These are phyloP conservation scores for Cylas formicarius DNA, from an alignment of 1,140 invertebrate genomes.

Conservation along the genomic window DNA sequence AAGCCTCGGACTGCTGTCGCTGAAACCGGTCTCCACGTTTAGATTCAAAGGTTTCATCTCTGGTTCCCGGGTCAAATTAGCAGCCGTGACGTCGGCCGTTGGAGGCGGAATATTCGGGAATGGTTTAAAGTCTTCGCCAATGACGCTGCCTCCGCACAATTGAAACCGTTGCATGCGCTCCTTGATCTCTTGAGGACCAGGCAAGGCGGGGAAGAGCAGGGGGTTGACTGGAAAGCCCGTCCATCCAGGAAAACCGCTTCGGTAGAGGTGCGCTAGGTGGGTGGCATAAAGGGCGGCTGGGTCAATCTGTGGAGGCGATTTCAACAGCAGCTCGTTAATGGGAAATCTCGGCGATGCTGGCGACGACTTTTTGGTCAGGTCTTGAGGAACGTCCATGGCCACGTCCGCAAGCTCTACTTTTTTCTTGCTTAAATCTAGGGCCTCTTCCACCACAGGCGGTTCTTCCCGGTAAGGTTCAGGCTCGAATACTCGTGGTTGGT, in stretches of 20 bases:
- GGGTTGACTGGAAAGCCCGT: slow-evolving; percentile 46
- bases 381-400: slow-evolving; percentile 42
- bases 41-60: slow-evolving; percentile 34
- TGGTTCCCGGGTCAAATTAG: no score
- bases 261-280: slow-evolving; percentile 47
- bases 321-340: slow-evolving; percentile 53
- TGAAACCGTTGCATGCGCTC: slow-evolving; percentile 57
- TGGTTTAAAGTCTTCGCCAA: slow-evolving; percentile 46
- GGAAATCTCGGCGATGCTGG: slow-evolving; percentile 20
- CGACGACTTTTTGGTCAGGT: slow-evolving; percentile 40
- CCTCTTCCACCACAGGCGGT: slow-evolving; percentile 67
- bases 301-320: slow-evolving; percentile 51
- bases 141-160: slow-evolving; percentile 57
- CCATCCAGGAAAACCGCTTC: slow-evolving; percentile 43
- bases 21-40: slow-evolving; percentile 26
- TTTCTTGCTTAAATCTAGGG: slow-evolving; percentile 83
- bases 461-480: slow-evolving; percentile 40
- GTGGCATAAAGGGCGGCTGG: slow-evolving; percentile 48
- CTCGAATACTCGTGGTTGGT: slow-evolving; percentile 42
- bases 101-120: slow-evolving; percentile 1
- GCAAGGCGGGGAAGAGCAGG: slow-evolving; percentile 46
- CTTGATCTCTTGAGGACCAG: slow-evolving; percentile 52
- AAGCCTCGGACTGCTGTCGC: slow-evolving; percentile 26
- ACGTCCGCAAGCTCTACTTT: slow-evolving; percentile 40
- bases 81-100: no score